Evolutionary conservation across 2,797 vertebrate genomes (phyloP).

Genomic region (Tamandua tetradactyla): DNA sequence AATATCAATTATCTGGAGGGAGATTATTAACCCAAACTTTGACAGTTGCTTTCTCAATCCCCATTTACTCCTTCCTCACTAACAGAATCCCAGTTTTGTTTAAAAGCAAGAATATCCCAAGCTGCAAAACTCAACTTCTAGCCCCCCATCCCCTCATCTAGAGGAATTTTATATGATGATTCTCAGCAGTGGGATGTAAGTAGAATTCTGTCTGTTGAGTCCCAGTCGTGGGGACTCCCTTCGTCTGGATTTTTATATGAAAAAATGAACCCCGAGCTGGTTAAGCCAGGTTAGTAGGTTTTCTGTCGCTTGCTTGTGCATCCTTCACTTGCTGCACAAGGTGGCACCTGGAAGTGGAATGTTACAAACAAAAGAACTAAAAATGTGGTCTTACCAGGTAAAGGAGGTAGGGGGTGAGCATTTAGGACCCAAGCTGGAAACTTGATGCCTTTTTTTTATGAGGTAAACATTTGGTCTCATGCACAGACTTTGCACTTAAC

Average conservation of each 20-base stretch:
- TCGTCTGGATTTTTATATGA: background rate
- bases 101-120: background rate
- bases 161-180: background rate
- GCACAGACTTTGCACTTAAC: background rate
- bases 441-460: background rate
- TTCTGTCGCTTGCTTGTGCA: background rate
- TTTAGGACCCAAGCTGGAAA: background rate
- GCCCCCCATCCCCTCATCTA: background rate
- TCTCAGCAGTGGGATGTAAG: background rate
- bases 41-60: background rate
- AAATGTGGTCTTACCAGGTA: background rate
- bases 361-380: background rate
- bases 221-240: too few relatives aligned
- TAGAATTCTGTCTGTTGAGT: background rate
- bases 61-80: background rate
- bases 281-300: background rate
- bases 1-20: background rate
- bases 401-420: background rate
- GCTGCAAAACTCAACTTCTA: background rate
- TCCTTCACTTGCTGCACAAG: background rate
- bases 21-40: background rate
- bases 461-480: conserved; percentile 12
- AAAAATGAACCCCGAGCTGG: background rate
- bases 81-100: background rate
- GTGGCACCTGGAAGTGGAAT: background rate